Percentiles rank a stretch among this genome's conserved stretches.
phyloP scores from a whole-genome alignment of 1,140 invertebrate genomes.

The Caerostris extrusa region DNA sequence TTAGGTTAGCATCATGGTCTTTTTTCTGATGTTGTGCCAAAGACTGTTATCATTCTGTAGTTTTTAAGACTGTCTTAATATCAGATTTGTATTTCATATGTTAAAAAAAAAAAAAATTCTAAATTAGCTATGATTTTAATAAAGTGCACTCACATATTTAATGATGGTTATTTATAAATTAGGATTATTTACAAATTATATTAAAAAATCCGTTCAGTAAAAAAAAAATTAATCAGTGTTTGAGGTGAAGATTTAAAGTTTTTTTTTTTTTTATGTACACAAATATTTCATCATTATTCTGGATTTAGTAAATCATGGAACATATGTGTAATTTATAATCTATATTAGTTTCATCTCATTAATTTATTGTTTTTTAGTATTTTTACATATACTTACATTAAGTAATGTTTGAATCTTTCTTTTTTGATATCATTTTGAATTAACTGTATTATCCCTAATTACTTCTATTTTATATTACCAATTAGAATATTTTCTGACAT shows the following conservation, averaged over 20 bases:
- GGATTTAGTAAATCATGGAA: no score
- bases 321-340: no score
- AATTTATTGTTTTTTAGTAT: no score
- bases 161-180: background rate
- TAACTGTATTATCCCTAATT: no score
- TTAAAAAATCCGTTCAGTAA: background rate
- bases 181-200: background rate
- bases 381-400: no score
- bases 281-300: no score
- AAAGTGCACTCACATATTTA: background rate
- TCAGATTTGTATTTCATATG: background rate
- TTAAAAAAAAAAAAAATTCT: background rate
- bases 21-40: slow-evolving; percentile 56
- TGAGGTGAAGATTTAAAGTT: slow-evolving; percentile 22
- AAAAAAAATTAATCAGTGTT: background rate
- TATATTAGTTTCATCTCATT: no score
- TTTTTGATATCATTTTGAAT: no score
- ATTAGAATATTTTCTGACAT: no score
- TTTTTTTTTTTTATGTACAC: background rate
- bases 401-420: no score
- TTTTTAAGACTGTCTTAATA: slow-evolving; percentile 29
- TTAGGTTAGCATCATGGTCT: slow-evolving; percentile 21
- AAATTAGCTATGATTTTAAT: no score
- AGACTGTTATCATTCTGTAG: slow-evolving; percentile 54
- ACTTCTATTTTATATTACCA: no score